Conservation (phyloP, 2,797 vertebrate species). For the Gadopsis marmoratus region DNA sequence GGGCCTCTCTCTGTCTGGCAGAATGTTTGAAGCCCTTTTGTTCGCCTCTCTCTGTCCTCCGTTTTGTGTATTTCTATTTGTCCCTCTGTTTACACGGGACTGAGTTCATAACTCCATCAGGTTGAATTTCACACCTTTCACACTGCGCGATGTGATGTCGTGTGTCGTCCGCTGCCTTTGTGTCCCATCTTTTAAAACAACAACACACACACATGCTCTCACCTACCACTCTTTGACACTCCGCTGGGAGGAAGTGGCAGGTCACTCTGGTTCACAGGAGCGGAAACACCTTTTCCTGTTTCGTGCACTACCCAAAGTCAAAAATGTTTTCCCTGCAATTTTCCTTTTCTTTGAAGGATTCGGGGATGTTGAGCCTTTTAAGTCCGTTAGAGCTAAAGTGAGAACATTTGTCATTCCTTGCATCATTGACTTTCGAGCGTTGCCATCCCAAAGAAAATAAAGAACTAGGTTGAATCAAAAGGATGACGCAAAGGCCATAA, state of each 20-base stretch:
- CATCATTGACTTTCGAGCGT: conserved; percentile 72
- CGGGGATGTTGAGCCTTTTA: conserved; percentile 67
- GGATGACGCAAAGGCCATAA: conserved; percentile 64
- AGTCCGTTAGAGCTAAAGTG: conserved; percentile 72
- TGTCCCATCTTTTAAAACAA: conserved; percentile 41
- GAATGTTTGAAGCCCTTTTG: conserved; percentile 36
- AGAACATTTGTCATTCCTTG: conserved; percentile 81
- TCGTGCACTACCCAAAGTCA: conserved; percentile 64
- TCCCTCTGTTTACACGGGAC: conserved; percentile 42
- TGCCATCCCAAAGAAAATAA: conserved; percentile 75
- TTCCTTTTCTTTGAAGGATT: conserved; percentile 70
- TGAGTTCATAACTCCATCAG: conserved; percentile 54
- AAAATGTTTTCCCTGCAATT: conserved; percentile 75
- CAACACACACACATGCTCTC: conserved; percentile 21
- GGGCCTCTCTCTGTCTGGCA: conserved; percentile 50
- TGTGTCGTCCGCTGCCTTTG: conserved; percentile 28
- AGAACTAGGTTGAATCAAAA: conserved; percentile 57
- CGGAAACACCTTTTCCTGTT: conserved; percentile 80
- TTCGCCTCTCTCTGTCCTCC: conserved; percentile 32
- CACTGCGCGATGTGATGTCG: conserved; percentile 34
- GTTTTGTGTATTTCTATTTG: conserved; percentile 59
- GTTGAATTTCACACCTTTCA: conserved; percentile 66
- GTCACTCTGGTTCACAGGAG: conserved; percentile 68
- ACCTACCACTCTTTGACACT: conserved; percentile 58
- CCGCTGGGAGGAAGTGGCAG: conserved; percentile 69